Evolutionary conservation across 1,140 invertebrate genomes (phyloP), one percentile per base, ranked within the genome.

Genomic region (Apocrypta bakeri): DNA sequence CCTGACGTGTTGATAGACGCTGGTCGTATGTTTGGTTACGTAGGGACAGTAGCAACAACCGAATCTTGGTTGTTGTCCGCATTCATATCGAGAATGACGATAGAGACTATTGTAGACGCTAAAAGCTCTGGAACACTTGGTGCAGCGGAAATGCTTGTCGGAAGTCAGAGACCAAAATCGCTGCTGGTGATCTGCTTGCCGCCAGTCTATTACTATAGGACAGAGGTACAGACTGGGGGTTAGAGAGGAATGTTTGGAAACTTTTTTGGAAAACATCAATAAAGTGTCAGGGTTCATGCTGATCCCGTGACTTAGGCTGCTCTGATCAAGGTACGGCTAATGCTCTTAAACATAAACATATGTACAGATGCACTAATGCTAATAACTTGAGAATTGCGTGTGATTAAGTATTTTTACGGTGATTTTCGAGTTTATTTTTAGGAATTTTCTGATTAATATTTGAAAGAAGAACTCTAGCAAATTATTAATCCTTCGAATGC

Each of bases 21-120:
- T 89, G 17, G 84, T 81, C 42, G 87, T 89, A 77, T 89, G 89
- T 37, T 89, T 88, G 83, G 85, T 86, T 2, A 83, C 77, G 37
- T 88, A 89, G 17, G 86, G 76, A 83, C 92, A 92, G 66, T 90
- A 87, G 1, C 87, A 87, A 75, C 91, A 92, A 14, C 89, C 86
- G 81, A 91, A 91, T 29, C 88, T 83, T 7, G 91, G 90, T 25
- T 89, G 87, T 27, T 87, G 87, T 9, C 90, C 91, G 78, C 92
- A 93, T 48, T 92, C 91, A 79, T 90, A 91, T 29, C 86, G 88
- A 74, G 88, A 86, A 82, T 92, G 91, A 12, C 79, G 48, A 11
- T 74, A 81, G 2, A 81, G 79, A 25, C 79, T 81, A 71, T 74
- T 73, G 56, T 81, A 81, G 6, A 81, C 69, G 1, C 48, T 31